Base-by-base conservation (phyloP, 2,888 invertebrate species). In the Griposia aprilina region DNA sequence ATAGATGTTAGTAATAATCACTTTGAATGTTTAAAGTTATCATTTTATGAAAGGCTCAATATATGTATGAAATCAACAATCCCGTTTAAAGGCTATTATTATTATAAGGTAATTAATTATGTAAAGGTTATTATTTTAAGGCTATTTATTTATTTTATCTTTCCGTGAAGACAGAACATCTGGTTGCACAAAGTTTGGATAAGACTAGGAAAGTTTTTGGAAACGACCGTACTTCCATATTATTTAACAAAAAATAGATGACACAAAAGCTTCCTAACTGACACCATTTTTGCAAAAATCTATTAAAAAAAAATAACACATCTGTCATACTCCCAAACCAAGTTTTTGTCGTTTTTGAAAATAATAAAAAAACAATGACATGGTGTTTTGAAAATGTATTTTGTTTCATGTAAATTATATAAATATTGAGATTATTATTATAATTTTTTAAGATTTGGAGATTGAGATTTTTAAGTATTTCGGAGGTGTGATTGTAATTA, bases 251-350 rank as follows among this genome's bases (percentile, higher is more conserved):
- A 62, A 72, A 78, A 84, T 80, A 82, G 83, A 84, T 82, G 71
- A 86, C 90, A 91, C 90, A 60, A 80, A 90, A 81, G 91, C 91
- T 92, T 92, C 90, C 90, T 88, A 81, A 84, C 70, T 67, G 74
- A 89, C 90, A 90, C 90, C 52, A 78, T 85, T 89, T 88, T 87
- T 81, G 84, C 82, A 78, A 84, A 80, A 82, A 68, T 73, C 66
- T 26, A 62, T 77, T 83, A 63, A 71, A 78, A 80, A 74, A 71
- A 70, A 60, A 55, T 36, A 36, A 71, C 78, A 87, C 80, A 82
- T 84, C 86, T 87, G 87, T 89, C 87, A 76, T 78, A 85, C 87
- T 91, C 88, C 88, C 88, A 90, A 79, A 83, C 20, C 77, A 78
- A 52, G 60, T 73, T 67, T 74, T 77, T 57, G 36, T 73, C 66